Percentiles rank a stretch among this genome's conserved stretches.
These are phyloP conservation scores for Xyrichtys novacula DNA, from an alignment of 2,797 vertebrate genomes.

Conservation along the genomic window DNA sequence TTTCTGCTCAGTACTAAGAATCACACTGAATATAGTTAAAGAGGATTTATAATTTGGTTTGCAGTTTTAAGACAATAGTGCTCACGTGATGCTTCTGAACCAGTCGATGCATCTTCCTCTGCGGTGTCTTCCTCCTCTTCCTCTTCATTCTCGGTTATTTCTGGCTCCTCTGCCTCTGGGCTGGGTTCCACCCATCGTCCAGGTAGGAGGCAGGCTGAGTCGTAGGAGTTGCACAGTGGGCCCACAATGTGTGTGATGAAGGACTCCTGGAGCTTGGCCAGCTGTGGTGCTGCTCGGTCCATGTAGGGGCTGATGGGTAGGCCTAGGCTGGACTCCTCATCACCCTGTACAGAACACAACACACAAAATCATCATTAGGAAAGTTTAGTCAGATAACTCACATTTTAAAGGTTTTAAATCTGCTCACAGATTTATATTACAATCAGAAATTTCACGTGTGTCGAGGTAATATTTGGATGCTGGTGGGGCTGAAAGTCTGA, in stretches of 20 bases:
- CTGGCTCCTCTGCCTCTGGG: slow-evolving; percentile 85
- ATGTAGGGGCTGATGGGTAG: slow-evolving; percentile 98
- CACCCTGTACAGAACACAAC: slow-evolving; percentile 86
- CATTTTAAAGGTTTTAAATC: too few relatives aligned
- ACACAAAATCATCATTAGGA: background rate
- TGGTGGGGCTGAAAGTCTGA: too few relatives aligned
- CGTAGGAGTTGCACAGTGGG: slow-evolving; percentile 95
- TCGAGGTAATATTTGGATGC: too few relatives aligned
- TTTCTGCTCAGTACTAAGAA: too few relatives aligned
- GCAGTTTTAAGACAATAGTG: background rate
- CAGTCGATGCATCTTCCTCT: slow-evolving; percentile 91
- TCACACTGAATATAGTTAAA: too few relatives aligned
- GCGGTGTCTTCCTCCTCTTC: slow-evolving; percentile 79
- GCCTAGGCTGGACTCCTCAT: slow-evolving; percentile 95
- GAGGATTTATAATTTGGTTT: too few relatives aligned
- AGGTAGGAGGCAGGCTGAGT: slow-evolving; percentile 94
- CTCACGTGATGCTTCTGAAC: slow-evolving; percentile 88
- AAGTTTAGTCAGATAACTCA: slow-evolving; percentile 1
- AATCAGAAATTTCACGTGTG: too few relatives aligned
- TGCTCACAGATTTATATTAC: too few relatives aligned
- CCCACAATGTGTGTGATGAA: slow-evolving; percentile 99
- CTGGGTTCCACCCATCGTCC: slow-evolving; percentile 93
- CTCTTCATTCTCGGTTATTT: slow-evolving; percentile 86
- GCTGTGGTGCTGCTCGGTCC: slow-evolving; percentile 96
- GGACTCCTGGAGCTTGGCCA: slow-evolving; percentile 98